phyloP scores from a whole-genome alignment of 2,797 vertebrate genomes.

The Gobio occitaniae region DNA sequence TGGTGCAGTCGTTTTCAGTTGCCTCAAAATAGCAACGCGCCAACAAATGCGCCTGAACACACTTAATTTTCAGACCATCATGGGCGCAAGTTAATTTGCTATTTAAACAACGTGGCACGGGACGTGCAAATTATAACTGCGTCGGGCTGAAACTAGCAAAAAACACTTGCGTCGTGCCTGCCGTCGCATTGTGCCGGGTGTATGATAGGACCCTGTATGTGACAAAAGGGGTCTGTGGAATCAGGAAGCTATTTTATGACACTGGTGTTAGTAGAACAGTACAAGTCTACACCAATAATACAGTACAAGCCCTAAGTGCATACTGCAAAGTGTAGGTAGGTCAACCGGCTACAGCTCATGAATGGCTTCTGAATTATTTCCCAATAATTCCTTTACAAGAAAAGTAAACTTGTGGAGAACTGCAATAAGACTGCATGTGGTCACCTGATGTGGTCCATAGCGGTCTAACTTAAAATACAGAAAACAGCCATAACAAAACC shows the following conservation, averaged over 20 bases:
- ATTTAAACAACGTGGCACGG: too few species aligned
- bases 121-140: too few species aligned
- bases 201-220: too few species aligned
- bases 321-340: background rate
- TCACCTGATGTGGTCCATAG: background rate
- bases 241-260: background rate
- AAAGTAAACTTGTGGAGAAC: slow-evolving; percentile 21
- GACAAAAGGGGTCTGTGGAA: background rate
- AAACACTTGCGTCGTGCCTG: too few species aligned
- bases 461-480: background rate
- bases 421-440: background rate
- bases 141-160: too few species aligned
- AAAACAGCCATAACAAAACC: slow-evolving; percentile 23
- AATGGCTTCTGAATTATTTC: slow-evolving; percentile 2
- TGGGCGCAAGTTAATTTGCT: too few species aligned
- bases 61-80: too few species aligned
- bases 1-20: too few species aligned
- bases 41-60: too few species aligned
- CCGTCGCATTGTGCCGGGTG: too few species aligned
- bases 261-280: background rate
- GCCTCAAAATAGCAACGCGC: too few species aligned
- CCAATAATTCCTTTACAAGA: slow-evolving; percentile 26
- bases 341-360: background rate
- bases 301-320: background rate
- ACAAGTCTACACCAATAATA: background rate